These are phyloP conservation scores for Bombus superbus DNA, from an alignment of 1,140 invertebrate genomes.

Conservation along the genomic window DNA sequence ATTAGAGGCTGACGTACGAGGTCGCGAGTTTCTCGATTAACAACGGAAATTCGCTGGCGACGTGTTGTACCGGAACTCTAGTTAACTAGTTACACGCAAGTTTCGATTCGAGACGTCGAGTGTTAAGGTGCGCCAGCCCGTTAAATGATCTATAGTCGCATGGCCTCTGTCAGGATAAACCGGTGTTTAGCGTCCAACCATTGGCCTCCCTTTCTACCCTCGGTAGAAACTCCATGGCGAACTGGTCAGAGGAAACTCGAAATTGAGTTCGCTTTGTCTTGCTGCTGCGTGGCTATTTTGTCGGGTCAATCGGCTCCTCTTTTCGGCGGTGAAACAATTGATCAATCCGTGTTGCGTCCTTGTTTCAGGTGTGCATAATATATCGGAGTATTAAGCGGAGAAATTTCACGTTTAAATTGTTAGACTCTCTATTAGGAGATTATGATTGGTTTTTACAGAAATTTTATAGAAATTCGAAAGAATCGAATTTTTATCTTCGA, in stretches of 20 bases:
- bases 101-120: conserved; percentile 44
- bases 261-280: conserved; percentile 28
- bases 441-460: too few species aligned
- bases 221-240: neutral
- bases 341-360: neutral
- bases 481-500: neutral
- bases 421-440: too few species aligned
- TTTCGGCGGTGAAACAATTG: too few species aligned
- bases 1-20: conserved; percentile 17
- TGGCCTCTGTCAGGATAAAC: conserved; percentile 3
- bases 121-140: conserved; percentile 33
- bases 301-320: too few species aligned
- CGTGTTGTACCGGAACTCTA: conserved; percentile 15
- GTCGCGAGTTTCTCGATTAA: conserved; percentile 45
- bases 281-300: neutral
- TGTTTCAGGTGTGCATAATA: neutral
- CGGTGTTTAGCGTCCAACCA: conserved; percentile 30
- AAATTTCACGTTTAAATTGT: too few species aligned
- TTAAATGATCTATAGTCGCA: conserved; percentile 29
- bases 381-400: too few species aligned
- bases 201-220: neutral
- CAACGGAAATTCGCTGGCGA: conserved; percentile 1
- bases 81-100: conserved; percentile 45
- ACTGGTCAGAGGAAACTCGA: conserved; percentile 20
- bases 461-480: too few species aligned